A percentile compares a stretch with the other conserved stretches of the same genome.
phyloP scores from a whole-genome alignment of 2,888 invertebrate species.

The Ichneumon xanthorius region DNA sequence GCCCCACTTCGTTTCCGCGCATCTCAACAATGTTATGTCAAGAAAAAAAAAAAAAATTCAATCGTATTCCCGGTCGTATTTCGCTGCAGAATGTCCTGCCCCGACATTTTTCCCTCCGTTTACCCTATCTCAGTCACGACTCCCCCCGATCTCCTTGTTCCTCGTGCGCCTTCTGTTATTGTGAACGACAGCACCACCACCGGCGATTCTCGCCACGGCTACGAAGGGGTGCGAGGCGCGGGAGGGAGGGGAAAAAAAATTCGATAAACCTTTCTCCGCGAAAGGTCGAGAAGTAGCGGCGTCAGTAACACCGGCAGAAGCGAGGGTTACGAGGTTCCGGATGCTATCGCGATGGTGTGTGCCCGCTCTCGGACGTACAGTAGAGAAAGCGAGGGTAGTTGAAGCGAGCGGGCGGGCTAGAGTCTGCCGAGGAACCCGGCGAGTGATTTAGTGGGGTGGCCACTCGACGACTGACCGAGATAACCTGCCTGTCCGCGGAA shows the following conservation, averaged over 20 bases:
- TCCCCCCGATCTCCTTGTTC: conserved; percentile 10
- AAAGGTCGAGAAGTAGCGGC: conserved; percentile 57
- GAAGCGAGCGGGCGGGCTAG: conserved; percentile 67
- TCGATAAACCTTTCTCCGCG: conserved; percentile 56
- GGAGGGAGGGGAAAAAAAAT: conserved; percentile 56
- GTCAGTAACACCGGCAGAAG: conserved; percentile 52
- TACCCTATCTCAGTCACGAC: background rate
- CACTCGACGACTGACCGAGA: conserved; percentile 84
- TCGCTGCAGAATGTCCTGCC: background rate
- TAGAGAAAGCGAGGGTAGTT: conserved; percentile 65
- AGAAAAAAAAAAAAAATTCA: background rate
- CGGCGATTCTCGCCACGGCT: conserved; percentile 41
- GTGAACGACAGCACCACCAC: conserved; percentile 18
- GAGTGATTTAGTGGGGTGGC: conserved; percentile 84
- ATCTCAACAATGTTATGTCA: background rate
- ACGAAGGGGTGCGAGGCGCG: conserved; percentile 51
- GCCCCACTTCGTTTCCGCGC: background rate
- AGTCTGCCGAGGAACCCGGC: conserved; percentile 74
- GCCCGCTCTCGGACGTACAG: conserved; percentile 65
- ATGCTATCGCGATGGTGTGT: conserved; percentile 79
- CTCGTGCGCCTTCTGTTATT: background rate
- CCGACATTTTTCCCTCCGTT: background rate
- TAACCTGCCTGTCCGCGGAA: conserved; percentile 84
- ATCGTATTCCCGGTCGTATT: background rate
- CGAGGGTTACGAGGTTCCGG: conserved; percentile 73